A percentile compares a stretch with the other conserved stretches of the same genome.
Evolutionary conservation across 2,888 invertebrate species (phyloP).

Genomic region (Pollenia griseotomentosa): DNA sequence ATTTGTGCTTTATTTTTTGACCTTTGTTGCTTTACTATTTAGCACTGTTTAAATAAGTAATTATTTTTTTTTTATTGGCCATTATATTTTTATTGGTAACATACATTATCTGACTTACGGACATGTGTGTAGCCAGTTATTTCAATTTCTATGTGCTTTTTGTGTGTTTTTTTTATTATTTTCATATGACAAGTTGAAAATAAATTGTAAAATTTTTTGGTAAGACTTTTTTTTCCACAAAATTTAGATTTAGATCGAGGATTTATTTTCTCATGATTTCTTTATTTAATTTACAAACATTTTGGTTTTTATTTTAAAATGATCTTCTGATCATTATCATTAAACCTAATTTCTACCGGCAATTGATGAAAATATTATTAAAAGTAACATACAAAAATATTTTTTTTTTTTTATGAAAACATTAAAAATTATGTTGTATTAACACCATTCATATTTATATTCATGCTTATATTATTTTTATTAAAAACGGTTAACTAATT

Average conservation of each 20-base stretch:
- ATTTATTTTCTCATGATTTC: conserved; percentile 19
- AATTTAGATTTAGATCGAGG: conserved; percentile 55
- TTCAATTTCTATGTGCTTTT: conserved; percentile 4
- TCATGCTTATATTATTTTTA: background rate
- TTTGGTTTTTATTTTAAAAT: background rate
- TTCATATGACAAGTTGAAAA: conserved; percentile 32
- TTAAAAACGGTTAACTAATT: background rate
- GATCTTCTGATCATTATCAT: background rate
- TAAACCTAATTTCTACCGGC: background rate
- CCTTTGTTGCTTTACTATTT: conserved; percentile 57
- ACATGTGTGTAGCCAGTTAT: conserved; percentile 11
- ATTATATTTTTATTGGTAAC: conserved; percentile 27
- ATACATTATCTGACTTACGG: no score
- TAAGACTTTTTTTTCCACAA: background rate
- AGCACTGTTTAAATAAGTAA: background rate
- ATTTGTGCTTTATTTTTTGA: conserved; percentile 28
- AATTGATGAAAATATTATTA: background rate
- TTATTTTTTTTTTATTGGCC: conserved; percentile 46
- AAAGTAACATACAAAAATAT: background rate
- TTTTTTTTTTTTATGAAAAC: background rate
- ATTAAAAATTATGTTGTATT: background rate
- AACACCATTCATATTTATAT: background rate
- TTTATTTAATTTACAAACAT: background rate
- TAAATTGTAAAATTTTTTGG: conserved; percentile 45
- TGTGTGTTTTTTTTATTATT: conserved; percentile 12